These are phyloP conservation scores for Acrobasis consociella DNA, from an alignment of 2,888 invertebrate genomes.

Conservation along the genomic window DNA sequence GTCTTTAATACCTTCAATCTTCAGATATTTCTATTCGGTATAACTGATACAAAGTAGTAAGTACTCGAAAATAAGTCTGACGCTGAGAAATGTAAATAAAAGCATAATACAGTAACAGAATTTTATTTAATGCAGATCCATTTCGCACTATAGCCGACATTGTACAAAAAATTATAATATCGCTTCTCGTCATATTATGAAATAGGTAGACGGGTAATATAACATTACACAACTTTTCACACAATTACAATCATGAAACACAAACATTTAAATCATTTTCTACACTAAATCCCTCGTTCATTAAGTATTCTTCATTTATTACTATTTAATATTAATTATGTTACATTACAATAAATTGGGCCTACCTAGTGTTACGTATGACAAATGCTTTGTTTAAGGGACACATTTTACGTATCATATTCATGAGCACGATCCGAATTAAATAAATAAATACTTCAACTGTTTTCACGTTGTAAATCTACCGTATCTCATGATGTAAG, in stretches of 20 bases:
- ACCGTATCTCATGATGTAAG: constrained; percentile 45
- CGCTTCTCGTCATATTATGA: constrained; percentile 57
- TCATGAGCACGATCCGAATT: constrained; percentile 71
- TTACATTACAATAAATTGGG: constrained; percentile 80
- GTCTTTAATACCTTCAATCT: no score
- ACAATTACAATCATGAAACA: constrained; percentile 79
- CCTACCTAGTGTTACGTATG: constrained; percentile 80
- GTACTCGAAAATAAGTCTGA: no score
- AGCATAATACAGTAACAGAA: constrained; percentile 77
- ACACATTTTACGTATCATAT: constrained; percentile 74
- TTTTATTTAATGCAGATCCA: constrained; percentile 82
- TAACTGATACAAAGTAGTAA: no score
- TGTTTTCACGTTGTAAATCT: constrained; percentile 54
- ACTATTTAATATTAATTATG: constrained; percentile 71
- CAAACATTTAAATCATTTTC: constrained; percentile 75
- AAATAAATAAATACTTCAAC: constrained; percentile 66
- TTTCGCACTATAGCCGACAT: constrained; percentile 79
- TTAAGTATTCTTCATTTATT: constrained; percentile 74
- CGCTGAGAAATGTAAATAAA: constrained; percentile 43
- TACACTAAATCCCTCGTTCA: constrained; percentile 72
- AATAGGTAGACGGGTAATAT: constrained; percentile 66
- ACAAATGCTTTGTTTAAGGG: constrained; percentile 72
- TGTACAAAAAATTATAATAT: constrained; percentile 81
- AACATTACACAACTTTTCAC: constrained; percentile 78
- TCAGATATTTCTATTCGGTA: no score